Percentiles rank a stretch among this genome's conserved stretches.
Evolutionary conservation across 2,888 invertebrate genomes (phyloP).

Genomic region (Xiphydria camelus): DNA sequence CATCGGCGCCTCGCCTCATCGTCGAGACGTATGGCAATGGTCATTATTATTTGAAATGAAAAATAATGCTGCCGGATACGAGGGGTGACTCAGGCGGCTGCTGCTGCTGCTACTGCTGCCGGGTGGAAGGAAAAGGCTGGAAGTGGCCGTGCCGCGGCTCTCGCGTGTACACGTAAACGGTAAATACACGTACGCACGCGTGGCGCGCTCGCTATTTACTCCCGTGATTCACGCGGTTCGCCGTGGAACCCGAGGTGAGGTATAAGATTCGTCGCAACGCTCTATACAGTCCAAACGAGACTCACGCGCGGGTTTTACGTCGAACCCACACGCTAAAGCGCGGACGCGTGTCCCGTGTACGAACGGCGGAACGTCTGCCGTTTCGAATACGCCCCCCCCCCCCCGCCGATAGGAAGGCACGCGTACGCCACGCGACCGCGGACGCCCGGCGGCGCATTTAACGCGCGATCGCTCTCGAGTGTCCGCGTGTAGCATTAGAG

Average conservation of each 20-base stretch:
- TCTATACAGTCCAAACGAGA: too few species aligned
- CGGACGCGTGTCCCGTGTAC: too few species aligned
- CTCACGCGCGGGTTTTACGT: conserved; percentile 5
- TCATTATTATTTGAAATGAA: conserved; percentile 14
- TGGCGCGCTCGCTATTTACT: conserved; percentile 9
- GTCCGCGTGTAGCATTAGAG: conserved; percentile 2
- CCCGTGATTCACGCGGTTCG: conserved; percentile 19
- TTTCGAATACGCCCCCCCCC: conserved; percentile 9
- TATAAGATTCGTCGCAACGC: too few species aligned
- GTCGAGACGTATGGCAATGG: conserved; percentile 11
- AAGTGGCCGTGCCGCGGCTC: conserved; percentile 25
- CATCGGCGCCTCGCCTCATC: too few species aligned
- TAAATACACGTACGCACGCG: too few species aligned
- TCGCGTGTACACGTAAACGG: too few species aligned
- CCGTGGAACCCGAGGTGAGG: conserved; percentile 25
- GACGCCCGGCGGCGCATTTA: conserved; percentile 54
- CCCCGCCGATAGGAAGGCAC: conserved; percentile 40
- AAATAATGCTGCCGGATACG: conserved; percentile 15
- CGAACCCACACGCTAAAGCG: too few species aligned
- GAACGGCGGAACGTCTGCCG: conserved; percentile 4
- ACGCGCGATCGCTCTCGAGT: conserved; percentile 39
- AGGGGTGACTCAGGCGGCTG: conserved; percentile 16
- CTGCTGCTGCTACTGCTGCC: not conserved
- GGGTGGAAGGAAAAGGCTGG: conserved; percentile 19
- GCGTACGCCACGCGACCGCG: conserved; percentile 49